Evolutionary conservation across 2,113 vertebrate species (phyloP), one percentile per base, ranked within the genome.

Genomic region (Gavia stellata): DNA sequence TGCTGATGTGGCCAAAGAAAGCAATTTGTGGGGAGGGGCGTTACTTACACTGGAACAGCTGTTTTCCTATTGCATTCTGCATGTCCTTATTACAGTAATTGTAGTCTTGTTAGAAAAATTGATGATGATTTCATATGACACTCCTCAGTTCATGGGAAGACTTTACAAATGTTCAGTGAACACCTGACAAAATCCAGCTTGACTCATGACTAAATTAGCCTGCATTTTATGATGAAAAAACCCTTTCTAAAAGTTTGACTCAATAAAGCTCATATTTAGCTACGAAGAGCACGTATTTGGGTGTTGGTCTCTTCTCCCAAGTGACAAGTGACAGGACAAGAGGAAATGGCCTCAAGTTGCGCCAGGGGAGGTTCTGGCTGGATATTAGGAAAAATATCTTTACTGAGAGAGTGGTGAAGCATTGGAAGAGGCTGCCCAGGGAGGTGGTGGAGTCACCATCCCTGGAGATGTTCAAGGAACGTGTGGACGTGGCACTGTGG

Each of bases 141-240:
- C 83, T 71, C 89, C 92, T 92, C 92, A 74, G 92, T 92, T 94
- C 95, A 59, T 3, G 63, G 95, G 70, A 78, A 97, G 88, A 81
- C 88, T 96, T 88, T 72, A 87, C 93, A 90, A 97, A 94, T 67
- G 88, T 80, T 97, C 96, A 86, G 53, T 93, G 95, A 97, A 45
- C 94, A 97, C 96, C 95, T 96, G 97, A 97, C 94, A 95, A 87
- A 97, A 96, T 28, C 77, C 94, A 95, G 95, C 81, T 91, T 96
- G 97, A 97, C 96, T 97, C 96, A 91, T 29, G 90, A 82, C 95
- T 91, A 86, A 93, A 96, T 96, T 94, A 96, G 77, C 96, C 86
- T 33, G 79, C 50, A 90, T 95, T 96, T 94, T 91, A 91, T 82
- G 83, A 92, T 85, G 67, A 31, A 74, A 90, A 58, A 14, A 1